Percentiles rank a stretch among this genome's conserved stretches.
Conservation (phyloP, 2,888 invertebrate genomes). For the Merodon equestris region DNA sequence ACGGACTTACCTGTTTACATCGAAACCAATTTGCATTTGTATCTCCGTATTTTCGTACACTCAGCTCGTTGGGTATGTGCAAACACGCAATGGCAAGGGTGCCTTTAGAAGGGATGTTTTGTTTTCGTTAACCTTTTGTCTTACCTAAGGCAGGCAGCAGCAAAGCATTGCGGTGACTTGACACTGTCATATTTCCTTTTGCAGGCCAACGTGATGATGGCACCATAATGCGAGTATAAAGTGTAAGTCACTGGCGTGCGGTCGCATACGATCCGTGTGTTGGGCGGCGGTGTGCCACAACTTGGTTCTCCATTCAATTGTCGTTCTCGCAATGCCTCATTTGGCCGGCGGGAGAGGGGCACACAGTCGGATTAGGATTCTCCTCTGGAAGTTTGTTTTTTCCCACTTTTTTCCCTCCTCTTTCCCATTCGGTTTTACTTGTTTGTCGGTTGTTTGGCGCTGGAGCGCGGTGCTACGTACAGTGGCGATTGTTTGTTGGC, state of each 20-base stretch:
- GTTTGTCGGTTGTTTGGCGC: not conserved
- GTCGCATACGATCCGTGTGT: slow-evolving; percentile 39
- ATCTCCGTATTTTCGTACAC: slow-evolving; percentile 25
- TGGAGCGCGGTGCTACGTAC: slow-evolving; percentile 30
- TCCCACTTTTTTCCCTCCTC: slow-evolving; percentile 4
- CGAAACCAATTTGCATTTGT: slow-evolving; percentile 34
- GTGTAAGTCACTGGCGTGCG: slow-evolving; percentile 34
- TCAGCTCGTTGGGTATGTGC: slow-evolving; percentile 11
- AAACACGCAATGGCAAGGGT: slow-evolving; percentile 26
- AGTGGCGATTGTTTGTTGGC: slow-evolving; percentile 54
- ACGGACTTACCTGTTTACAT: slow-evolving; percentile 34
- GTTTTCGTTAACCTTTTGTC: not conserved
- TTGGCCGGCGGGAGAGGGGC: slow-evolving; percentile 1
- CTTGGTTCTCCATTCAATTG: slow-evolving; percentile 37
- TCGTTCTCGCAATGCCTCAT: slow-evolving; percentile 25
- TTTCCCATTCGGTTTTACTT: slow-evolving; percentile 15
- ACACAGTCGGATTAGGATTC: slow-evolving; percentile 42
- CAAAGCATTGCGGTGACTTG: too few relatives aligned
- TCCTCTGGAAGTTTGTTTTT: slow-evolving; percentile 54
- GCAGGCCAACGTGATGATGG: slow-evolving; percentile 27
- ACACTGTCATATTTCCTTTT: not conserved
- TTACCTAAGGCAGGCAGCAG: not conserved
- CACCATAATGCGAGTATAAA: slow-evolving; percentile 24
- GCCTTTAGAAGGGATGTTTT: slow-evolving; percentile 10
- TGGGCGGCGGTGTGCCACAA: slow-evolving; percentile 32